Percentiles rank a stretch among this genome's conserved stretches.
Conservation (phyloP, 2,888 invertebrate species). For the Liopterus haemorrhoidalis region DNA sequence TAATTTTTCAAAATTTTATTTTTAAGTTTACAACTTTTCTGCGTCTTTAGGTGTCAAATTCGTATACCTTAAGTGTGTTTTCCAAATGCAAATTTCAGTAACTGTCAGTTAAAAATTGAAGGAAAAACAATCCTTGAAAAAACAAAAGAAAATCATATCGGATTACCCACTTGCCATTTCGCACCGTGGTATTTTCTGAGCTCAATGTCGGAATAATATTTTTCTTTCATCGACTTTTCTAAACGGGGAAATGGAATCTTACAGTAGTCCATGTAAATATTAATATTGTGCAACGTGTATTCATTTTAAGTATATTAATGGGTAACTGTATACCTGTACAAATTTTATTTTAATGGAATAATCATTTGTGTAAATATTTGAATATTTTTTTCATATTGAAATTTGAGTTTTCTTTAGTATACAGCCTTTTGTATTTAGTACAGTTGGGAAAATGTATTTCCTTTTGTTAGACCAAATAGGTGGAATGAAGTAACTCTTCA, state of each 20-base stretch:
- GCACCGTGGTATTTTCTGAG: conserved; percentile 20
- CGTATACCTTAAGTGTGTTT: too few species aligned
- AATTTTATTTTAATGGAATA: conserved; percentile 51
- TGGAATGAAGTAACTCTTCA: too few species aligned
- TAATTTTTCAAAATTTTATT: too few species aligned
- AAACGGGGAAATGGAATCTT: conserved; percentile 37
- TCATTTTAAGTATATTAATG: conserved; percentile 40
- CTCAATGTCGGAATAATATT: conserved; percentile 40
- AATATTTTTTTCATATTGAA: conserved; percentile 48
- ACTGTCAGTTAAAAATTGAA: too few species aligned
- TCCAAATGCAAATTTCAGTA: too few species aligned
- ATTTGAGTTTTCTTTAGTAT: conserved; percentile 44
- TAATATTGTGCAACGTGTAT: conserved; percentile 27
- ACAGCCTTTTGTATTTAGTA: conserved; percentile 41
- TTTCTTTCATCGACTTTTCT: conserved; percentile 43
- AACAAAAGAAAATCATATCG: too few species aligned
- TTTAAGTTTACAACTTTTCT: too few species aligned
- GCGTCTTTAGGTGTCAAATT: too few species aligned
- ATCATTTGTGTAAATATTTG: conserved; percentile 50
- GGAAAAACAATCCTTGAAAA: too few species aligned
- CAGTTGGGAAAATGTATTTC: conserved; percentile 47
- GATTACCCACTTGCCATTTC: conserved; percentile 26
- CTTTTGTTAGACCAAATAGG: too few species aligned
- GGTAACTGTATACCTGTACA: conserved; percentile 43
- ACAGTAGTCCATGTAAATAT: conserved; percentile 37